Conservation (phyloP, 2,888 invertebrate species). For the Melangyna quadrimaculata region DNA sequence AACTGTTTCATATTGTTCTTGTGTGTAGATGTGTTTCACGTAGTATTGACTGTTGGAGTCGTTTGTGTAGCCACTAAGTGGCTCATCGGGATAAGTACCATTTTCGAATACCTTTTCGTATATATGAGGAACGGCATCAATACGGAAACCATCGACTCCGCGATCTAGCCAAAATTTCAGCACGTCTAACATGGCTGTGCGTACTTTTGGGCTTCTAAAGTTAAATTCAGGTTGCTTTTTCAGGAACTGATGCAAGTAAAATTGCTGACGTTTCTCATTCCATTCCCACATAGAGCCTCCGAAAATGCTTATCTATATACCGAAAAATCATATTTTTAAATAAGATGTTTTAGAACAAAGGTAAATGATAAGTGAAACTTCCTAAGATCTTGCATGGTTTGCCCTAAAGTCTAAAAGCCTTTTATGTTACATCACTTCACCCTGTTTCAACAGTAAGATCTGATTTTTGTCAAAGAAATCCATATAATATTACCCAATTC, state of each 20-base stretch:
- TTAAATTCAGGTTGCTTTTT: constrained; percentile 90
- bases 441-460: constrained; percentile 76
- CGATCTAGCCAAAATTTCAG: constrained; percentile 88
- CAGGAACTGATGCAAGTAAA: constrained; percentile 86
- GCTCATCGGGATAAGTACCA: constrained; percentile 81
- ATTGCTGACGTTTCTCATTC: constrained; percentile 84
- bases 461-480: background rate
- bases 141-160: constrained; percentile 89
- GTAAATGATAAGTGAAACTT: too few relatives aligned
- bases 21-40: constrained; percentile 84
- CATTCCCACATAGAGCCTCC: constrained; percentile 87
- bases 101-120: constrained; percentile 80
- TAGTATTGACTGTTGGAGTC: constrained; percentile 83
- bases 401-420: too few relatives aligned
- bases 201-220: constrained; percentile 85
- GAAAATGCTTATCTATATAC: constrained; percentile 81
- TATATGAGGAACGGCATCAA: constrained; percentile 85
- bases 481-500: constrained; percentile 76
- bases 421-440: too few relatives aligned
- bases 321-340: background rate
- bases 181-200: constrained; percentile 85
- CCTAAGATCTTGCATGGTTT: too few relatives aligned
- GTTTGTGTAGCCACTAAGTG: constrained; percentile 80
- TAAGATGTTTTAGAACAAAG: too few relatives aligned
- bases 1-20: constrained; percentile 83